A percentile compares a stretch with the other conserved stretches of the same genome.
phyloP scores from a whole-genome alignment of 2,113 vertebrate species.

The Alouatta palliata region DNA sequence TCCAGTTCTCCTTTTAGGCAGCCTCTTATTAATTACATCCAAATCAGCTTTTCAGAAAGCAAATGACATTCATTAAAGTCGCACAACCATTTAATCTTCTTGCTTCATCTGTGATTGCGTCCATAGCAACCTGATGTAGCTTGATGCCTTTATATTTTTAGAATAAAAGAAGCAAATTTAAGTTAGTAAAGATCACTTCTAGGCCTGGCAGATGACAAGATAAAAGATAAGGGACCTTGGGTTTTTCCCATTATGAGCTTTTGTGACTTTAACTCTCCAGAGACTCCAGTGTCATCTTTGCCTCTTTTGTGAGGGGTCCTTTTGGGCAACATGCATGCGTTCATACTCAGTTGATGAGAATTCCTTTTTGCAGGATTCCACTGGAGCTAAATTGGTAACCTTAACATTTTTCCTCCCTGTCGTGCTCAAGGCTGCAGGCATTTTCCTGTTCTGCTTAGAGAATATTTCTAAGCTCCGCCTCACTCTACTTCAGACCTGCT shows the following conservation, averaged over 20 bases:
- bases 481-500: not conserved
- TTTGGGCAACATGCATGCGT: not conserved
- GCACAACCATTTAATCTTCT: not conserved
- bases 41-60: not conserved
- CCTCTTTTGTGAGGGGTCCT: not conserved
- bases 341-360: not conserved
- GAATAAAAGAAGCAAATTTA: slow-evolving; percentile 33
- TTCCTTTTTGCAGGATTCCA: not conserved
- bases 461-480: not conserved
- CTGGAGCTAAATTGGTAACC: not conserved
- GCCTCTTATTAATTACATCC: slow-evolving; percentile 1
- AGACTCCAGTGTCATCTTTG: not conserved
- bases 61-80: not conserved
- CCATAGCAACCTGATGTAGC: not conserved
- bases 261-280: not conserved
- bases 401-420: not conserved
- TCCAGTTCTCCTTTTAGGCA: not conserved
- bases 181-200: not conserved
- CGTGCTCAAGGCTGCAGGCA: not conserved
- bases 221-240: not conserved
- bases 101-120: not conserved
- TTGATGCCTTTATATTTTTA: slow-evolving; percentile 24
- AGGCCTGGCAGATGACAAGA: not conserved
- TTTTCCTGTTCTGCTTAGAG: not conserved
- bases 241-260: not conserved